phyloP scores from a whole-genome alignment of 2,797 vertebrate species.

The Sciurus carolinensis region DNA sequence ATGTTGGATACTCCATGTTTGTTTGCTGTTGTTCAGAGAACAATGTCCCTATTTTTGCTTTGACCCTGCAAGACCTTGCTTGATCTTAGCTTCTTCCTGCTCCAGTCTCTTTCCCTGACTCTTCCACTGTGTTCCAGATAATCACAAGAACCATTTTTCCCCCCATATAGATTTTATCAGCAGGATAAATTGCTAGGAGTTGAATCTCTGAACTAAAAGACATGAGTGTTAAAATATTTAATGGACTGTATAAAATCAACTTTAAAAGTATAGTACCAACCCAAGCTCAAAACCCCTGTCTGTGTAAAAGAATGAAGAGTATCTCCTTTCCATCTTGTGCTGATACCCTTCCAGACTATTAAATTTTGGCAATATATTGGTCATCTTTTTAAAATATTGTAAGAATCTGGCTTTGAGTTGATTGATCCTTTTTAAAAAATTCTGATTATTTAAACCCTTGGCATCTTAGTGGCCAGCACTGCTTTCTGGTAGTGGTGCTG shows the following conservation, averaged over 20 bases:
- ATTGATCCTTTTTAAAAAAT: not conserved
- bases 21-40: not conserved
- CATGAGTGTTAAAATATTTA: not conserved
- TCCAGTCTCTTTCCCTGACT: not conserved
- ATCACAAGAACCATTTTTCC: not conserved
- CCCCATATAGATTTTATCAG: not conserved
- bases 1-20: not conserved
- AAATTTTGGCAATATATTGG: not conserved
- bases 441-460: not conserved
- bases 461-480: not conserved
- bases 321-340: not conserved
- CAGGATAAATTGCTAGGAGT: not conserved
- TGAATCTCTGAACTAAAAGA: conserved; percentile 32
- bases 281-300: not conserved
- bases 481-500: not conserved
- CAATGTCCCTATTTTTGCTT: not conserved
- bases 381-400: not conserved
- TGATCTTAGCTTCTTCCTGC: not conserved
- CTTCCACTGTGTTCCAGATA: not conserved
- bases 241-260: not conserved
- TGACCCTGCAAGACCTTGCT: not conserved
- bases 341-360: not conserved
- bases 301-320: not conserved
- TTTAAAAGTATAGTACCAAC: not conserved
- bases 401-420: not conserved